Percentiles rank a stretch among this genome's conserved stretches.
Conservation (phyloP, 2,113 vertebrate genomes). For the Sciurus niger region DNA sequence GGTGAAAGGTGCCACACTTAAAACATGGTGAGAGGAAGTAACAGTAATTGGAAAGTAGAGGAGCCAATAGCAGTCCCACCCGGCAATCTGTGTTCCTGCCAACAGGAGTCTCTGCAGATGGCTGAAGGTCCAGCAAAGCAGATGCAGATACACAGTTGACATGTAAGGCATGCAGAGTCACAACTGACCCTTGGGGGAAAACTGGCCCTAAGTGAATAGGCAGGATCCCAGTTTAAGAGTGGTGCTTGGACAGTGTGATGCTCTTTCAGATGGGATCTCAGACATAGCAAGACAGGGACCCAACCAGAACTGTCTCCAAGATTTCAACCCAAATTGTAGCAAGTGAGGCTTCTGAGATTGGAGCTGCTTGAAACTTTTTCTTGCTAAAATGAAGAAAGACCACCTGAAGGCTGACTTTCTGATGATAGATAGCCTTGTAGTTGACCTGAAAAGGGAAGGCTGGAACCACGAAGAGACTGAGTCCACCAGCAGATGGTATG, state of each 20-base stretch:
- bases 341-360: not conserved
- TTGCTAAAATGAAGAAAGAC: not conserved
- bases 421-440: fast-evolving
- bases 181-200: not conserved
- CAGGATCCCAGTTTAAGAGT: not conserved
- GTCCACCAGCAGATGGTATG: not conserved
- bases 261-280: not conserved
- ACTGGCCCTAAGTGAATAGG: not conserved
- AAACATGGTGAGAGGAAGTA: not conserved
- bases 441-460: not conserved
- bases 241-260: not conserved
- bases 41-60: not conserved
- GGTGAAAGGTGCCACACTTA: not conserved
- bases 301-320: not conserved
- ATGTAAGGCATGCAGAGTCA: not conserved
- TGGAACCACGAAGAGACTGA: not conserved
- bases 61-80: not conserved
- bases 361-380: not conserved
- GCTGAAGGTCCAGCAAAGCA: too few species aligned
- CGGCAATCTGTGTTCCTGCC: too few species aligned
- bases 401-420: too few species aligned
- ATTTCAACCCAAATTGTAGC: not conserved
- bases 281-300: not conserved
- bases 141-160: not conserved
- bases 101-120: not conserved